Conservation (phyloP, 2,113 vertebrate species). For the Phalacrocorax carbo region DNA sequence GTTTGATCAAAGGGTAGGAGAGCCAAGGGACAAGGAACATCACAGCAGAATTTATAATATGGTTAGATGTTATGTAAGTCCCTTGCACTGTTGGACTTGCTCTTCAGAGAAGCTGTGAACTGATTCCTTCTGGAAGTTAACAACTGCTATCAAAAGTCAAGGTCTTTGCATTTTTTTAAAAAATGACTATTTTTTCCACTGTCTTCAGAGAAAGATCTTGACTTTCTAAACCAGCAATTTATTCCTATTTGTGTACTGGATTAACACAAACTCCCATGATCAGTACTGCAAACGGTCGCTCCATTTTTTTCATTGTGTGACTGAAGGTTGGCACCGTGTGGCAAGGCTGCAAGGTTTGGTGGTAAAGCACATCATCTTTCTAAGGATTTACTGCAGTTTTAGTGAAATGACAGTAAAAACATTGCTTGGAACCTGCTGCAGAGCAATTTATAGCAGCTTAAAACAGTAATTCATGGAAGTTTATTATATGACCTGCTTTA, state of each 20-base stretch:
- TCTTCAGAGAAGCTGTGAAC: background rate
- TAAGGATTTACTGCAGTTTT: background rate
- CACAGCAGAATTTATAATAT: background rate
- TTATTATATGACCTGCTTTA: background rate
- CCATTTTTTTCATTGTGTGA: background rate
- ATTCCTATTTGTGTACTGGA: background rate
- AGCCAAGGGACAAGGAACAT: background rate
- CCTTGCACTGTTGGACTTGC: background rate
- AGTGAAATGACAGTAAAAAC: background rate
- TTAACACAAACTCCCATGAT: background rate
- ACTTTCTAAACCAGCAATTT: background rate
- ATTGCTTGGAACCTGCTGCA: background rate
- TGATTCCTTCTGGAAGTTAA: background rate
- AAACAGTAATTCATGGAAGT: slow-evolving; percentile 2
- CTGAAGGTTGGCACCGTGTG: accelerated
- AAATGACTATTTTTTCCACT: background rate
- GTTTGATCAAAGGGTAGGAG: background rate
- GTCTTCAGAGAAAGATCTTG: background rate
- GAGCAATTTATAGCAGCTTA: slow-evolving; percentile 33
- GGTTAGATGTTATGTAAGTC: background rate
- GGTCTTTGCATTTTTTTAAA: background rate
- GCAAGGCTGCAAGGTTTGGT: background rate
- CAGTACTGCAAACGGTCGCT: background rate
- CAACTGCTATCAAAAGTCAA: background rate
- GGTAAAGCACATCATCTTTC: background rate